Percentiles rank a stretch among this genome's conserved stretches.
Evolutionary conservation across 2,113 vertebrate genomes (phyloP).

Genomic region (Peromyscus californicus): DNA sequence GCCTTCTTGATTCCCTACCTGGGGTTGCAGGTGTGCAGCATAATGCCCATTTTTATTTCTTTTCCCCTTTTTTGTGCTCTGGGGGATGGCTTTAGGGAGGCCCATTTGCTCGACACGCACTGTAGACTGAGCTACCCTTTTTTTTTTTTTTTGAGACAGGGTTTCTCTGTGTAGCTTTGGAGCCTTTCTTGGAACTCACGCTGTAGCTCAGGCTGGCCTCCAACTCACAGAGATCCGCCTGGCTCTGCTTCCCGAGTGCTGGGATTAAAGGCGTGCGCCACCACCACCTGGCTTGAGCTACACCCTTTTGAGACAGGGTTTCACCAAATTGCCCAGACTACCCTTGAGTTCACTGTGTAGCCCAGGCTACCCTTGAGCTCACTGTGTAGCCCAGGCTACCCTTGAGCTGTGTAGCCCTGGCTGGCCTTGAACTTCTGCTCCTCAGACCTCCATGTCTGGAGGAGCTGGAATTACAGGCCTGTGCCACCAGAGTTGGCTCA

Average conservation of each 20-base stretch:
- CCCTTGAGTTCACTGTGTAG: too few species aligned
- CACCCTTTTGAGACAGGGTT: too few species aligned
- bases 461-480: neutral
- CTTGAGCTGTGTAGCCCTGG: neutral
- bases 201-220: neutral
- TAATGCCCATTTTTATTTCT: too few species aligned
- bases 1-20: neutral
- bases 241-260: too few species aligned
- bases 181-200: too few species aligned
- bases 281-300: too few species aligned
- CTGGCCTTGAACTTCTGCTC: neutral
- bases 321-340: too few species aligned
- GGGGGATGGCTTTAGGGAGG: neutral
- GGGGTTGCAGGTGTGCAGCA: neutral
- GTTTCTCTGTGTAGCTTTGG: too few species aligned
- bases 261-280: too few species aligned
- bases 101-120: neutral
- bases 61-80: neutral
- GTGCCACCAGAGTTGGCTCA: neutral
- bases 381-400: too few species aligned
- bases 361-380: too few species aligned
- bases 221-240: too few species aligned
- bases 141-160: neutral
- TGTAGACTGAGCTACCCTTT: neutral
- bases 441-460: neutral